Evolutionary conservation across 2,797 vertebrate genomes (phyloP), one percentile per base, ranked within the genome.

Genomic region (Xiphophorus birchmanni): DNA sequence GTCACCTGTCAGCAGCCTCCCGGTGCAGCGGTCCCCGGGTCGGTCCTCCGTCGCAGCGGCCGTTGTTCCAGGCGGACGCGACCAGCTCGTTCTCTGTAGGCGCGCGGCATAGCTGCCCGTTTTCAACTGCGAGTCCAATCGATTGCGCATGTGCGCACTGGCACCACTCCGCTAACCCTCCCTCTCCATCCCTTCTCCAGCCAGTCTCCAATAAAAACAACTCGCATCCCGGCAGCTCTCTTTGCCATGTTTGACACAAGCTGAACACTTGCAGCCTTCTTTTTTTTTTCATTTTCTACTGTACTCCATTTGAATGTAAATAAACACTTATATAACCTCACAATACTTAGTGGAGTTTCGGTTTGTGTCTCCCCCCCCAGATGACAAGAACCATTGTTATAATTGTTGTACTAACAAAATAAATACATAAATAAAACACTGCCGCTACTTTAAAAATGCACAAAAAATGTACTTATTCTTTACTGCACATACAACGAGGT

Each of bases 61-160:
- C 84, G 90, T 86, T 82, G 89, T 87, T 94, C 91, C 88, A 83
- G 89, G 90, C 85, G 88, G 91, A 94, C 93, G 90, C 92, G 92
- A 95, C 92, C 93, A 89, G 89, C 92, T 87, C 82, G 87, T 80
- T 88, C 82, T 93, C 93, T 90, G 91, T 87, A 82, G 13, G 80
- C 90, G 90, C 91, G 92, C 94, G 94, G 94, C 94, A 96, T 95
- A 94, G 91, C 95, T 95, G 94, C 92, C 90, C 92, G 95, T 95
- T 96, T 96, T 96, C 96, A 94, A 96, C 87, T 89, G 90, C 60
- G 87, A 79, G 91, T 94, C 93, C 87, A 87, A 86, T 81, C 79
- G 40, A 91, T 42, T 92, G 95, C 95, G 95, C 96, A 93, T 94
- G 95, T 52, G 95, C 92, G 78, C 0, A 3, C 32, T 78, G 65